Evolutionary conservation across 2,113 vertebrate genomes (phyloP).

Genomic region (Chaetura pelagica): DNA sequence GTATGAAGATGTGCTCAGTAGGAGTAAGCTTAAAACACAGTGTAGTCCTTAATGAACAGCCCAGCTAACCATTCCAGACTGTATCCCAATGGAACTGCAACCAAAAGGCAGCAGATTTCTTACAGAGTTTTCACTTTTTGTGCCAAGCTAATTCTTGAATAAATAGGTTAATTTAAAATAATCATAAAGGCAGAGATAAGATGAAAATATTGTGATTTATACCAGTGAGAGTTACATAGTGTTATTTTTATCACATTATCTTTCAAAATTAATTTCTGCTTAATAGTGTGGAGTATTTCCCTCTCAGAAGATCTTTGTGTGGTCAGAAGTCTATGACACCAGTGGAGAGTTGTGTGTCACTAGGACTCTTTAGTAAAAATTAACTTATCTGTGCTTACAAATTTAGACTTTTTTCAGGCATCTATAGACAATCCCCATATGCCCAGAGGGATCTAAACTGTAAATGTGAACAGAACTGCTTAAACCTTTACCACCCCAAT

Average conservation of each 20-base stretch:
- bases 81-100: not conserved
- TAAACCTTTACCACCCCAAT: slow-evolving; percentile 28
- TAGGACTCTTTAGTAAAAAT: slow-evolving; percentile 13
- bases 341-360: not conserved
- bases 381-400: not conserved
- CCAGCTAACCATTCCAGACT: not conserved
- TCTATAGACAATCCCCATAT: not conserved
- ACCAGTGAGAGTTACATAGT: not conserved
- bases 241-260: not conserved
- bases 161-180: not conserved
- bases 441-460: not conserved
- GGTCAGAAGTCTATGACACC: not conserved
- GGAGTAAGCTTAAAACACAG: not conserved
- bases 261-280: not conserved
- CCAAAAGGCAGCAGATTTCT: not conserved
- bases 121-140: not conserved
- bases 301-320: not conserved
- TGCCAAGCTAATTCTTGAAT: not conserved
- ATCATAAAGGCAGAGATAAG: not conserved
- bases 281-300: slow-evolving; percentile 14
- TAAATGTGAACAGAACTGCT: slow-evolving; percentile 29
- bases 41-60: not conserved
- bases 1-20: not conserved
- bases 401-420: not conserved
- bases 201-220: not conserved